Conservation (phyloP, 2,113 vertebrate genomes). For the Hydropotes inermis region DNA sequence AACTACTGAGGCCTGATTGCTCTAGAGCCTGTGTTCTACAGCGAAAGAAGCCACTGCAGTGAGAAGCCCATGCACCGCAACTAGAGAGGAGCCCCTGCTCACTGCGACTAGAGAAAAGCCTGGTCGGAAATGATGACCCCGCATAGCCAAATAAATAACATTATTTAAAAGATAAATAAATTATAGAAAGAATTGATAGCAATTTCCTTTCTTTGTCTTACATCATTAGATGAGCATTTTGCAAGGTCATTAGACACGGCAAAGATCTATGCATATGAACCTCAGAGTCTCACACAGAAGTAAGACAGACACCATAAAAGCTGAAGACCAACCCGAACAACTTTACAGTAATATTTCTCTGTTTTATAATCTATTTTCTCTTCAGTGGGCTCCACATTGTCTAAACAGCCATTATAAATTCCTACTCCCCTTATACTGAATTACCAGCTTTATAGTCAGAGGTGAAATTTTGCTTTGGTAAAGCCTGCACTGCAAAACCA, state of each 20-base stretch:
- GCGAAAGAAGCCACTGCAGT: neutral
- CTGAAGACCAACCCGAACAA: neutral
- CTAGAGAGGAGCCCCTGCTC: neutral
- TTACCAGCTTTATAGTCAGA: neutral
- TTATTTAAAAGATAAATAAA: neutral
- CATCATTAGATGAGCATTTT: constrained; percentile 1
- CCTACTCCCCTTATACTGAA: neutral
- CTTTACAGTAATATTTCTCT: neutral
- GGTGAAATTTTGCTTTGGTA: neutral
- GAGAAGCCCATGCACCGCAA: neutral
- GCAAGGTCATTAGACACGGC: neutral
- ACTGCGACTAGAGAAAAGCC: neutral
- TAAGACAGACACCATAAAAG: neutral
- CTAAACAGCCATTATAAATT: neutral
- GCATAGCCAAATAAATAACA: neutral
- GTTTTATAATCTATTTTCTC: constrained; percentile 4
- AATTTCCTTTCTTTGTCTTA: neutral
- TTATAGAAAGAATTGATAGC: neutral
- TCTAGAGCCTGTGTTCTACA: neutral
- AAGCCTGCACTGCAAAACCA: neutral
- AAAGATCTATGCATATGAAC: neutral
- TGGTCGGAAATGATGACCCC: neutral
- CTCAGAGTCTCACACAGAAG: neutral
- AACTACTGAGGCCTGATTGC: neutral
- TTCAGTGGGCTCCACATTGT: neutral